These are phyloP conservation scores for Molossus alvarezi DNA, from an alignment of 2,797 vertebrate species.

Conservation along the genomic window DNA sequence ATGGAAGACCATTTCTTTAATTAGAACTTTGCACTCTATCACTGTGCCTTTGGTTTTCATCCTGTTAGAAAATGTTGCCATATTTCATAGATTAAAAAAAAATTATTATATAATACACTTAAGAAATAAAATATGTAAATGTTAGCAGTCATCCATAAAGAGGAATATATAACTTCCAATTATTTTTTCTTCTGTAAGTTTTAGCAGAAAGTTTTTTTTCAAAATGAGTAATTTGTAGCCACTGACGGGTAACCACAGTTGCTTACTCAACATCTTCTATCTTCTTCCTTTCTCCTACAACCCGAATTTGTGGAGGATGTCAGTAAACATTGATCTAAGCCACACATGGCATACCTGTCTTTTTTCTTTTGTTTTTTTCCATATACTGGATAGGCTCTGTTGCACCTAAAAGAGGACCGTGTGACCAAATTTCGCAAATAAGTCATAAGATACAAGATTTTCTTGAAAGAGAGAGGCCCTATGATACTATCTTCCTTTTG, in stretches of 20 bases:
- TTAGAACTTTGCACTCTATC: neutral
- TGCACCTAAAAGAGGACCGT: neutral
- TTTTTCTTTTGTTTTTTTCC: neutral
- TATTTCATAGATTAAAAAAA: neutral
- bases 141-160: neutral
- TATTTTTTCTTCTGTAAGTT: neutral
- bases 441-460: neutral
- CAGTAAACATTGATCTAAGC: neutral
- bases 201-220: neutral
- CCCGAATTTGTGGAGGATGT: neutral
- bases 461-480: neutral
- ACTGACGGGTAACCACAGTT: neutral
- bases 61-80: neutral
- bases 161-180: neutral
- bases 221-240: neutral
- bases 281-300: neutral
- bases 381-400: neutral
- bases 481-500: neutral
- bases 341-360: neutral
- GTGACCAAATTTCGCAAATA: neutral
- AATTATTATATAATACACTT: neutral
- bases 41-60: neutral
- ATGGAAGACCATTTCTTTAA: neutral
- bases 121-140: neutral
- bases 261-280: neutral